phyloP scores from a whole-genome alignment of 2,888 invertebrate species.

The Harpalus rufipes region DNA sequence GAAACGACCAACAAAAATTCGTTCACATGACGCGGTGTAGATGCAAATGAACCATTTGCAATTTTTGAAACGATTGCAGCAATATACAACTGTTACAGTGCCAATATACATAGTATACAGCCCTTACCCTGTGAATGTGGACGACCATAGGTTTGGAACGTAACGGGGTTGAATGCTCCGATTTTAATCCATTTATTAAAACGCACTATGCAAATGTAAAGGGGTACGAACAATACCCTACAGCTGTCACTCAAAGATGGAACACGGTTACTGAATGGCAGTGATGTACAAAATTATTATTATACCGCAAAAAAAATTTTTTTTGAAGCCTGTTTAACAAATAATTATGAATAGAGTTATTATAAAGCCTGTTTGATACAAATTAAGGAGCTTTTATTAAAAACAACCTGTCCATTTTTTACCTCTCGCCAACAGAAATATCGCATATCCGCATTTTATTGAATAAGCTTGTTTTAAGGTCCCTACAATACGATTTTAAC shows the following conservation, averaged over 20 bases:
- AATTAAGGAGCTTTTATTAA: no score
- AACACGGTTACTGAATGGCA: neutral
- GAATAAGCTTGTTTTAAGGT: no score
- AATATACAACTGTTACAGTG: neutral
- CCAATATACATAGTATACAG: no score
- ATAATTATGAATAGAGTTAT: no score
- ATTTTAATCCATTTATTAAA: conserved; percentile 66
- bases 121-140: no score
- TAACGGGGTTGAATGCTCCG: neutral
- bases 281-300: no score
- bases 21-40: neutral
- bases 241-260: conserved; percentile 1
- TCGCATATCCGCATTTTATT: no score
- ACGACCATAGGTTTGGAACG: neutral
- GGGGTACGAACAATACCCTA: neutral
- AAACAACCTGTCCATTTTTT: no score
- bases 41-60: neutral
- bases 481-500: no score
- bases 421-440: no score
- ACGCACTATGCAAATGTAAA: conserved; percentile 59
- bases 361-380: no score
- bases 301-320: neutral
- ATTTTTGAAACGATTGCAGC: neutral
- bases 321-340: no score
- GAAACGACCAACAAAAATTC: neutral